Conservation (phyloP, 2,797 vertebrate species). For the Xiphorhynchus erythropygius region DNA sequence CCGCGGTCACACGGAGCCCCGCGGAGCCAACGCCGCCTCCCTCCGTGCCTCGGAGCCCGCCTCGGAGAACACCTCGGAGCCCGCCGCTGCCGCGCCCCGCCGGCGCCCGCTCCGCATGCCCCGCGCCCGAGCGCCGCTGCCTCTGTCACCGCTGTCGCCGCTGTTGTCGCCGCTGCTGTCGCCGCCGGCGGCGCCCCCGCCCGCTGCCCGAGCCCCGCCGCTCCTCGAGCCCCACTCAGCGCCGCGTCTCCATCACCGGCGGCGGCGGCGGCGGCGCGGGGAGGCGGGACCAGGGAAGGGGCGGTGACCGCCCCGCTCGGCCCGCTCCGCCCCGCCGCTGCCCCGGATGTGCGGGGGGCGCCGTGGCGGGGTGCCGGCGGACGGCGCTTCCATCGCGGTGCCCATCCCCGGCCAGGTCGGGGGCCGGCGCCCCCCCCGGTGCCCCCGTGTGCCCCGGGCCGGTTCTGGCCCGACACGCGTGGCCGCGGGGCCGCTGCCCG, state of each 20-base stretch:
- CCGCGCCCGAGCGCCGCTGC: neutral
- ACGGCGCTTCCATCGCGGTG: neutral
- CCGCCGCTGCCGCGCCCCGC: neutral
- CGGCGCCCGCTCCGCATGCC: neutral
- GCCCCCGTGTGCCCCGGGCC: neutral
- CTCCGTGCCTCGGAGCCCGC: neutral
- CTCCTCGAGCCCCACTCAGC: neutral
- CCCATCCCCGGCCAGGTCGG: neutral
- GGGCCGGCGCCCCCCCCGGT: too few relatives aligned
- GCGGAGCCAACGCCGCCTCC: neutral
- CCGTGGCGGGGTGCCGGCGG: neutral
- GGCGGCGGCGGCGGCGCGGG: neutral
- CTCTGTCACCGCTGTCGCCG: too few relatives aligned
- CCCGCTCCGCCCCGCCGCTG: neutral
- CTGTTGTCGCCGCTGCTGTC: neutral
- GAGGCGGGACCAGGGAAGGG: conserved; percentile 30
- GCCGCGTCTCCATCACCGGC: conserved; percentile 21
- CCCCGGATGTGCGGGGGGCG: conserved; percentile 32
- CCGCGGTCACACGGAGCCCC: neutral
- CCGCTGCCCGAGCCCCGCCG: neutral
- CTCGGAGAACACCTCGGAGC: neutral
- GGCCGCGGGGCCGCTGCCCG: neutral
- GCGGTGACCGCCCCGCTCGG: neutral
- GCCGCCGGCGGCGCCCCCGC: neutral
- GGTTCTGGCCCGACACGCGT: neutral